Conservation (phyloP, 2,113 vertebrate species). For the Danio rerio region GRCz12tu NC_133191.1:48145501-48146000, state of each 20-base stretch:
- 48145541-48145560: background rate
- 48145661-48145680: constrained; percentile 62
- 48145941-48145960: too few relatives aligned
- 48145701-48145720: constrained; percentile 66
- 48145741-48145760: constrained; percentile 40
- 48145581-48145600: background rate
- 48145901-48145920: too few relatives aligned
- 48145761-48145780: background rate
- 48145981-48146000: too few relatives aligned
- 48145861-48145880: too few relatives aligned
- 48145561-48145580: background rate
- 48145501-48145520: too few relatives aligned
- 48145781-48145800: background rate
- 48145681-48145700: constrained; percentile 67
- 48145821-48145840: too few relatives aligned
- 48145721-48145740: constrained; percentile 64
- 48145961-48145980: too few relatives aligned
- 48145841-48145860: too few relatives aligned
- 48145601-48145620: background rate
- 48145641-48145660: constrained; percentile 48
- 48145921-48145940: too few relatives aligned
- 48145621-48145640: background rate
- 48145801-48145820: background rate
- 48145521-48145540: too few relatives aligned
- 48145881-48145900: too few relatives aligned